Evolutionary conservation across 2,797 vertebrate genomes (phyloP).

Genomic region (Heliangelus exortis): DNA sequence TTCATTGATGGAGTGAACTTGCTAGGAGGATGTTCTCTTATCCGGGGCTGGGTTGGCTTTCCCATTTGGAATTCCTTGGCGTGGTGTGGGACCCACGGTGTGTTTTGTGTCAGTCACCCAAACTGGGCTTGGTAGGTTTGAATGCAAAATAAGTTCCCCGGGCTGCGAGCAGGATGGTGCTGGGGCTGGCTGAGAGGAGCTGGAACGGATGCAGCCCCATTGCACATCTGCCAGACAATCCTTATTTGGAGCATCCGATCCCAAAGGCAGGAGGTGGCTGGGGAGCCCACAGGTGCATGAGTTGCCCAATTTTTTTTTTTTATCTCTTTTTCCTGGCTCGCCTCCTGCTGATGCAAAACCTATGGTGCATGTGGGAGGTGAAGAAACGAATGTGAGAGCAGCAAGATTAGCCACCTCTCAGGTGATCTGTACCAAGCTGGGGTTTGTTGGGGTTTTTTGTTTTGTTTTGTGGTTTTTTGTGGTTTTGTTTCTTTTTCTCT

Average conservation of each 20-base stretch:
- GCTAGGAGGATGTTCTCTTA: constrained; percentile 2
- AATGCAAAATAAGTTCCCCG: neutral
- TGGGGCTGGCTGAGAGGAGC: neutral
- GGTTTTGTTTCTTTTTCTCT: neutral
- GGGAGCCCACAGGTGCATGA: neutral
- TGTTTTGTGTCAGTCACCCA: constrained; percentile 5
- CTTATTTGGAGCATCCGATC: constrained; percentile 58
- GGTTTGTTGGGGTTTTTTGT: no score
- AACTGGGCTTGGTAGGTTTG: neutral
- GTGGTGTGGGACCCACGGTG: neutral
- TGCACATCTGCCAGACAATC: constrained; percentile 42
- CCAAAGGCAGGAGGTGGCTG: neutral
- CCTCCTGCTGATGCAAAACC: constrained; percentile 66
- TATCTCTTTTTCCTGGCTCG: constrained; percentile 36
- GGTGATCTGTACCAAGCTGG: constrained; percentile 39
- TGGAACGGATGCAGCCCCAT: neutral
- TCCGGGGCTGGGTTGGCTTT: neutral
- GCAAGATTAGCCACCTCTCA: constrained; percentile 48
- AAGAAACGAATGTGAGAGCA: constrained; percentile 65
- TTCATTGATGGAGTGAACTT: neutral
- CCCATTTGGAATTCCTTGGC: neutral
- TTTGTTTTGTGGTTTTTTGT: neutral
- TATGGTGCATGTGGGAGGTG: constrained; percentile 54
- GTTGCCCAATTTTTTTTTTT: constrained; percentile 28
- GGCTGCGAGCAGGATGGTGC: neutral